These are phyloP conservation scores for Epinotia ramella DNA, from an alignment of 2,888 invertebrate species.

Conservation along the genomic window DNA sequence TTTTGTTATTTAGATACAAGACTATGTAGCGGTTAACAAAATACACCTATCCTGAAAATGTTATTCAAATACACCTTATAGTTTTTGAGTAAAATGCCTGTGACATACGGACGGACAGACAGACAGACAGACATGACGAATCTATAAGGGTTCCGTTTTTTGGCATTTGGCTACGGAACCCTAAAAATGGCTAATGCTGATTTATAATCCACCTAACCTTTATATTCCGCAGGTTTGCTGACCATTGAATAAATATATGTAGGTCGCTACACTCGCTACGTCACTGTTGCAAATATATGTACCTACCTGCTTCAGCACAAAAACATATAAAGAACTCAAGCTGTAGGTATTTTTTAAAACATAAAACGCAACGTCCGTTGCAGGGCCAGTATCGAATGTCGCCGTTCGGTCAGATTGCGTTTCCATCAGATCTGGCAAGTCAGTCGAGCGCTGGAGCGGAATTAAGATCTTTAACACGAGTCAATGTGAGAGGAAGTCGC, in stretches of 20 bases:
- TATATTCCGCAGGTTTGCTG: background rate
- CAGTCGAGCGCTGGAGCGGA: constrained; percentile 62
- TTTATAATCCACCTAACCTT: background rate
- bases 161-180: too few species aligned
- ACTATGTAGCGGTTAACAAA: too few species aligned
- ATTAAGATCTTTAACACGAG: constrained; percentile 72
- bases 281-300: background rate
- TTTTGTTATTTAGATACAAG: too few species aligned
- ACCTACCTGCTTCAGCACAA: constrained; percentile 1
- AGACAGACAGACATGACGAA: too few species aligned
- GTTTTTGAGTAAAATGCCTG: too few species aligned
- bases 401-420: constrained; percentile 71
- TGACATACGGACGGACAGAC: too few species aligned
- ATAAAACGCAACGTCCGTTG: constrained; percentile 61
- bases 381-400: constrained; percentile 69
- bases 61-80: too few species aligned
- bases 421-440: constrained; percentile 54
- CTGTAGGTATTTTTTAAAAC: background rate
- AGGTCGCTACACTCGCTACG: background rate
- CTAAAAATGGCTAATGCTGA: too few species aligned
- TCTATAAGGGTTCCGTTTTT: too few species aligned
- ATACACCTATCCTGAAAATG: too few species aligned
- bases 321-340: background rate
- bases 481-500: constrained; percentile 49
- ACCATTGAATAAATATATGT: background rate